Evolutionary conservation across 1,140 invertebrate species (phyloP), one percentile per base, ranked within the genome.

Genomic region (Episyrphus balteatus): DNA sequence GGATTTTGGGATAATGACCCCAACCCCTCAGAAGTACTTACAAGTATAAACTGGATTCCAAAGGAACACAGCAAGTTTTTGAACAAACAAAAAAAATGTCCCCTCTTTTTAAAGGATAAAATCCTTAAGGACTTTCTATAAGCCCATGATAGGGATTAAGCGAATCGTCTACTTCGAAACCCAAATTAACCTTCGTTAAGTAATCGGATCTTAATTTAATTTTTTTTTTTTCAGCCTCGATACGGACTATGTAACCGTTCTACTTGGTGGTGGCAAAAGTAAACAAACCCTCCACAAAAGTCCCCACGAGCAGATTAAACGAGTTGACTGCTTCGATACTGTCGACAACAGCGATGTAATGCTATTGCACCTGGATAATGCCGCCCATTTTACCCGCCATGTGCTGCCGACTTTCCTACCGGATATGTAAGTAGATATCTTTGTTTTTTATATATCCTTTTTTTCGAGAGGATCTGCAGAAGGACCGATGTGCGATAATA

Each of bases 281-380:
- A 76, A 39, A 70, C 79, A 33, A 67, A 73, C 50, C 61, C 73
- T 40, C 63, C 82, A 55, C 61, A 67, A 73, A 34, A 77, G 83
- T 32, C 79, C 80, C 5, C 75, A 82, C 58, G 84, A 89, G 61
- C 79, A 86, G 70, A 70, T 77, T 1, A 67, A 73, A 33, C 57
- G 68, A 14, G 68, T 85, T 0, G 71, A 79, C 48, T 67, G 72
- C 15, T 68, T 73, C 5, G 74, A 72, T 38, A 48, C 61, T 0
- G 56, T 84, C 8, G 50, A 66, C 58, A 42, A 75, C 65, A 30
- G 60, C 2, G 73, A 79, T 55, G 73, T 75, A 0, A 55, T 73
- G 21, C 53, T 86, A 9, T 61, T 84, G 15, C 77, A 79, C 57
- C 59, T 85, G 31, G 73, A 76, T 37, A 44, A 69, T 37, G 61